These are phyloP conservation scores for Limnephilus rhombicus DNA, from an alignment of 2,888 invertebrate species.

Conservation along the genomic window DNA sequence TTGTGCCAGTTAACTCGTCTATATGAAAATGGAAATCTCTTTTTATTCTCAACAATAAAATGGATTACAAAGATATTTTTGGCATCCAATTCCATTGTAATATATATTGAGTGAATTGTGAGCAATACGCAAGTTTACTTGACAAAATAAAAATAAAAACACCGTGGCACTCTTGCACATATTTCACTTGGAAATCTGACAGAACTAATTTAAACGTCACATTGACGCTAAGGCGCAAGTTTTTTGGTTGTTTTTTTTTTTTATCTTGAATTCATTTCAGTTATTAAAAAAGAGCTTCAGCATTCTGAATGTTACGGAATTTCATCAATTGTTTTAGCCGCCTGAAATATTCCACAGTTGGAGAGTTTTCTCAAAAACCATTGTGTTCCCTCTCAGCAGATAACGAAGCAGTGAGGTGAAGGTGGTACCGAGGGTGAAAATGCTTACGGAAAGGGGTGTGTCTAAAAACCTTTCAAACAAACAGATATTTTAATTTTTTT, in stretches of 20 bases:
- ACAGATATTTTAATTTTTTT: too few relatives aligned
- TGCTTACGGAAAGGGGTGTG: background rate
- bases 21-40: background rate
- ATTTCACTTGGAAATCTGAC: background rate
- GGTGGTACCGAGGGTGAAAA: background rate
- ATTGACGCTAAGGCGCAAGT: background rate
- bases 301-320: background rate
- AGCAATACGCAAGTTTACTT: background rate
- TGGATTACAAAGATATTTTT: background rate
- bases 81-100: background rate
- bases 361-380: background rate
- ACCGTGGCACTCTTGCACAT: background rate
- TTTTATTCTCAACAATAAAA: background rate
- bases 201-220: background rate
- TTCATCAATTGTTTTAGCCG: background rate
- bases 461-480: background rate
- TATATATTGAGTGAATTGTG: background rate
- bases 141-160: background rate
- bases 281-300: background rate
- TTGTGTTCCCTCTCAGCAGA: background rate
- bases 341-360: background rate
- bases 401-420: background rate
- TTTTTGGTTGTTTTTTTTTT: background rate
- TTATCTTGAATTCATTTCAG: background rate
- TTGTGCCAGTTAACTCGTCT: background rate